Evolutionary conservation across 2,797 vertebrate genomes (phyloP).

Genomic region (Alosa sapidissima): DNA sequence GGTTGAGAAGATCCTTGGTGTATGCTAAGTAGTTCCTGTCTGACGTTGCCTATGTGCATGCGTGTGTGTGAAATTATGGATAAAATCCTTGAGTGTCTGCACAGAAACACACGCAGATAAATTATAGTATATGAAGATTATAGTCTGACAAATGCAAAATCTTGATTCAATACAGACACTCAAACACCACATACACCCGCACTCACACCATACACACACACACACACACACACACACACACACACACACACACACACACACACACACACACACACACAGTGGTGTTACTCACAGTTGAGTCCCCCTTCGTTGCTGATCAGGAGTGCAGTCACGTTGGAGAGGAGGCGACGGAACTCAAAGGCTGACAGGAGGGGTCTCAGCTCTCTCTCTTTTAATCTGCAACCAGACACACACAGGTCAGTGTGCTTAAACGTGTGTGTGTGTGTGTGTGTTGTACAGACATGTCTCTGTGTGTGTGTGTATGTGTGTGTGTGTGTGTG

Average conservation of each 20-base stretch:
- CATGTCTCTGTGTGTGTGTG: not conserved
- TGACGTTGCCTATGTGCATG: not conserved
- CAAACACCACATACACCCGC: not conserved
- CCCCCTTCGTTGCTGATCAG: slow-evolving; percentile 71
- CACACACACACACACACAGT: not conserved
- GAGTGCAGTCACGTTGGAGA: slow-evolving; percentile 81
- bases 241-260: slow-evolving; percentile 17
- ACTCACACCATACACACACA: not conserved
- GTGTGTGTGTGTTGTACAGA: slow-evolving; percentile 11
- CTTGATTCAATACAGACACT: not conserved
- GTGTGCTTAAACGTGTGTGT: slow-evolving; percentile 27
- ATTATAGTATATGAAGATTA: too few relatives aligned
- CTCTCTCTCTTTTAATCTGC: slow-evolving; percentile 62
- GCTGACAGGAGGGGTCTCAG: slow-evolving; percentile 61
- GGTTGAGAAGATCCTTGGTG: too few relatives aligned
- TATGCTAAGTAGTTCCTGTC: too few relatives aligned
- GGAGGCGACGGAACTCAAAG: slow-evolving; percentile 81
- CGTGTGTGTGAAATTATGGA: not conserved
- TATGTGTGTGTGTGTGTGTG: not conserved
- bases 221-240: not conserved
- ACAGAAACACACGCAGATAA: too few relatives aligned
- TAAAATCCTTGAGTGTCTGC: too few relatives aligned
- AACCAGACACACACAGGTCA: slow-evolving; percentile 36
- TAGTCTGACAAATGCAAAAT: too few relatives aligned
- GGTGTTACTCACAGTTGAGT: slow-evolving; percentile 68